Evolutionary conservation across 1,140 invertebrate species (phyloP).

Genomic region (Ectropis grisescens): DNA sequence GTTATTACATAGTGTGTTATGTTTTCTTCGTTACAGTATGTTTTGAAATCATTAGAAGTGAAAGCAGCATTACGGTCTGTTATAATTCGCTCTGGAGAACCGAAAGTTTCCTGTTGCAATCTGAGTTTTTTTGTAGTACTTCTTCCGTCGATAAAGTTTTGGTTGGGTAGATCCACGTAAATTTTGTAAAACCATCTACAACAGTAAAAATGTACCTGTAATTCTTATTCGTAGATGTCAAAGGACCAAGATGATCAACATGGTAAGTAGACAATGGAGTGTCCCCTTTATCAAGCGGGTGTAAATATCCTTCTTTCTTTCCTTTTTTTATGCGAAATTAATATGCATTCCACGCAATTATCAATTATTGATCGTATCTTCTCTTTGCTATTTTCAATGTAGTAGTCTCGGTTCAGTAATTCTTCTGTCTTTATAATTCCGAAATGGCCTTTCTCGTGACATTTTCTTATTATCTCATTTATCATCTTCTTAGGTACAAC

Average conservation of each 20-base stretch:
- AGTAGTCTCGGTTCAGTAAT: conserved; percentile 39
- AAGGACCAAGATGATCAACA: conserved; percentile 19
- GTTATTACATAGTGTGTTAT: conserved; percentile 34
- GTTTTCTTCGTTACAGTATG: conserved; percentile 30
- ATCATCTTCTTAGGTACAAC: conserved; percentile 29
- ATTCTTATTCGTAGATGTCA: conserved; percentile 15
- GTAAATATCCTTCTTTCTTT: conserved; percentile 44
- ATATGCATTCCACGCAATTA: conserved; percentile 34
- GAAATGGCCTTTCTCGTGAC: conserved; percentile 46
- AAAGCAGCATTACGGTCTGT: conserved; percentile 42
- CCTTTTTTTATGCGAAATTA: conserved; percentile 28
- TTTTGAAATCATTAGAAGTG: conserved; percentile 27
- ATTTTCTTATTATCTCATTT: conserved; percentile 23
- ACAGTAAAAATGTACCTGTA: conserved; percentile 33
- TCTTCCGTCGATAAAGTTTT: conserved; percentile 23
- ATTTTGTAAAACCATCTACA: conserved; percentile 29
- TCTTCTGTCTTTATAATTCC: conserved; percentile 38
- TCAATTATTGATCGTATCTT: conserved; percentile 34
- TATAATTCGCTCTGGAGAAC: conserved; percentile 32
- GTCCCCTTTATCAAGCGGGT: conserved; percentile 27
- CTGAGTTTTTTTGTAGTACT: conserved; percentile 17
- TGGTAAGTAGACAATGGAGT: conserved; percentile 24
- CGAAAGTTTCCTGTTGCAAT: conserved; percentile 29
- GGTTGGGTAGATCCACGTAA: conserved; percentile 26
- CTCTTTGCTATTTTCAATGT: conserved; percentile 28